These are phyloP conservation scores for Montipora capitata DNA, from an alignment of 92 coral and sea anemone species.

Conservation along the genomic window DNA sequence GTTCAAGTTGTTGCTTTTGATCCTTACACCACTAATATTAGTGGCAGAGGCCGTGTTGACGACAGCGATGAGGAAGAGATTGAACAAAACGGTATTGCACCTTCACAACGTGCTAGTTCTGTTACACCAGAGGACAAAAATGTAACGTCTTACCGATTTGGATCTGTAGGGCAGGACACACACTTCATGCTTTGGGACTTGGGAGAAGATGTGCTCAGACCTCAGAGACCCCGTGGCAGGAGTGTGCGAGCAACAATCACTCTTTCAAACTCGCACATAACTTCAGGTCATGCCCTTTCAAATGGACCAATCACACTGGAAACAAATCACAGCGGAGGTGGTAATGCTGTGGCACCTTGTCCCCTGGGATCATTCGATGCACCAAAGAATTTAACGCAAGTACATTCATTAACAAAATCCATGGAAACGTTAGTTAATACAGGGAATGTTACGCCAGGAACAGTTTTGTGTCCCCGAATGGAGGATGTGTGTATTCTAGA, in stretches of 20 bases:
- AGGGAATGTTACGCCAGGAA: slow-evolving; percentile 91
- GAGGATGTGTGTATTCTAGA: slow-evolving; percentile 94
- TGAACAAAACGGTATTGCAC: slow-evolving; percentile 84
- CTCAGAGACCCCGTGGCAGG: slow-evolving; percentile 92
- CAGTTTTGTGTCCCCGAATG: slow-evolving; percentile 91
- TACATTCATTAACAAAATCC: slow-evolving; percentile 92
- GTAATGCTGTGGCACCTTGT: slow-evolving; percentile 79
- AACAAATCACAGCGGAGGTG: slow-evolving; percentile 63
- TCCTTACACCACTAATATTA: slow-evolving; percentile 94
- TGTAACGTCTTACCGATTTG: slow-evolving; percentile 92
- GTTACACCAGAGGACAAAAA: slow-evolving; percentile 79
- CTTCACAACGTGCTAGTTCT: slow-evolving; percentile 56
- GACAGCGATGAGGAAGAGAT: slow-evolving; percentile 98
- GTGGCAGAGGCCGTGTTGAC: slow-evolving; percentile 92
- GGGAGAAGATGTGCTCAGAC: slow-evolving; percentile 93
- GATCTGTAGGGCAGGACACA: slow-evolving; percentile 98
- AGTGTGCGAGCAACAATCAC: slow-evolving; percentile 80
- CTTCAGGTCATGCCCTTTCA: slow-evolving; percentile 69
- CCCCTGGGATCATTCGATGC: slow-evolving; percentile 69
- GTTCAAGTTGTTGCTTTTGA: slow-evolving; percentile 97
- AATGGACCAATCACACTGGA: slow-evolving; percentile 96
- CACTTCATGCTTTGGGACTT: slow-evolving; percentile 97
- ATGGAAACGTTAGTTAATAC: slow-evolving; percentile 88
- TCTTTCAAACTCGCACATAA: slow-evolving; percentile 59
- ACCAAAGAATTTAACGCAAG: slow-evolving; percentile 90